Evolutionary conservation across 2,113 vertebrate genomes (phyloP).

Genomic region (Hipposideros armiger): DNA sequence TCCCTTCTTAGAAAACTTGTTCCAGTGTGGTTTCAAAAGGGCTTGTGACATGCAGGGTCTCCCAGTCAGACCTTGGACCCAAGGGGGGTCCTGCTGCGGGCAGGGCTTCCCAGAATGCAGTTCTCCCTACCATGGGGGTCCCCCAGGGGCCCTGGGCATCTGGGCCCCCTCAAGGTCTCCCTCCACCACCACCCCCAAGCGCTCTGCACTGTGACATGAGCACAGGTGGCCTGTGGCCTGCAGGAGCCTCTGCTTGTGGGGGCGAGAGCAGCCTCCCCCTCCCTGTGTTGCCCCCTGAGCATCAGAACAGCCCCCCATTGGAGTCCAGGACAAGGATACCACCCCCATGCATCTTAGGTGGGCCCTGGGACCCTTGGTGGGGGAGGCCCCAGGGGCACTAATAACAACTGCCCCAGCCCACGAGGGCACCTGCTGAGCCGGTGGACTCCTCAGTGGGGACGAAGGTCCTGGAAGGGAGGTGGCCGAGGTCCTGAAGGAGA

Average conservation of each 20-base stretch:
- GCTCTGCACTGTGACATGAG: not conserved
- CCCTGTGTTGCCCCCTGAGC: not conserved
- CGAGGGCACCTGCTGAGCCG: not conserved
- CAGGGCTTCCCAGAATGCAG: no score
- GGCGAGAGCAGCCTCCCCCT: not conserved
- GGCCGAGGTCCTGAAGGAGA: not conserved
- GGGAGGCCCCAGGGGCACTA: not conserved
- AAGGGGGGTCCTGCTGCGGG: not conserved
- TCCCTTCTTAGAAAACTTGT: not conserved
- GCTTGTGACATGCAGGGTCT: not conserved
- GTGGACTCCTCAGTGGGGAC: fast-evolving
- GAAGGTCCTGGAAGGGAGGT: not conserved
- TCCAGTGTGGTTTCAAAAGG: not conserved
- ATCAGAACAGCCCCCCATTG: not conserved
- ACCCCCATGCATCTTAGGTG: fast-evolving
- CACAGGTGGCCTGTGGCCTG: not conserved
- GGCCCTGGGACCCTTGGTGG: fast-evolving
- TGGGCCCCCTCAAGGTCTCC: not conserved
- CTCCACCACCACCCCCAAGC: not conserved
- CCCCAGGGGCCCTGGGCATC: not conserved
- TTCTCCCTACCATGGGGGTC: not conserved
- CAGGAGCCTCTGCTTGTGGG: not conserved
- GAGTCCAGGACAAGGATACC: no score
- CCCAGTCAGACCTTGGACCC: not conserved
- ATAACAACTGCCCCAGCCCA: not conserved